Base-by-base conservation (phyloP, 2,797 vertebrate genomes). In the Champsocephalus esox region DNA sequence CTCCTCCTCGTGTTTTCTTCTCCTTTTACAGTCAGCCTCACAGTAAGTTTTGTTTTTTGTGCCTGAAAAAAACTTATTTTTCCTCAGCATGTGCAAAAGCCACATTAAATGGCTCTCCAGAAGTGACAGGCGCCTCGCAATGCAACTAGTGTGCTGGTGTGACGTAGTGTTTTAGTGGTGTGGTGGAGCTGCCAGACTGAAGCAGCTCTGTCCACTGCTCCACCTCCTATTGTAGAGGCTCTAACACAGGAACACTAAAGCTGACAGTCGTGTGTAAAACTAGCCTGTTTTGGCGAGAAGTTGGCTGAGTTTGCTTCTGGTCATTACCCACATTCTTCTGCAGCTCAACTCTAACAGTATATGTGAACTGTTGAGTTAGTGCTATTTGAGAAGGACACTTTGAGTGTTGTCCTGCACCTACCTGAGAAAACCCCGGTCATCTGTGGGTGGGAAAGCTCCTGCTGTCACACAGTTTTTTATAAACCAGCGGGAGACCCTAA, bases 171-270 rank as follows among this genome's bases (percentile, higher is more conserved):
- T 80, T 83, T 79, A 84, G 87, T 77, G 73, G 81, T 74, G 79
- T 90, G 87, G 76, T 72, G 55, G 67, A 79, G 77, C 66, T 79
- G 76, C 68, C 69, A 64, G 64, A 79, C 58, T 87, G 74, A 81
- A 80, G 82, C 67, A 17, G 73, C 72, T 82, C 65, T 68, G 72
- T 71, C 78, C 56, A 2, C 69, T 19, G 66, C 80, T 73, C 81
- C 73, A 13, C 88, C 88, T 84, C 79, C 72, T 44, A 76, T 86
- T 84, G 77, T 83, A 38, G 32, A 77, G 60, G 55, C 60, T 77
- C 71, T 92, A 68, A 89, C 92, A 92, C 89, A 92, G 90, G 93
- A 94, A 88, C 84, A 84, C 83, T 78, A 93, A 94, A 92, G 79
- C 45, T 92, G 86, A 80, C 90, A 78, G 81, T 38, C 63, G 75